Conservation (phyloP, 1,140 invertebrate genomes). For the Stegodyphus dumicola region DNA sequence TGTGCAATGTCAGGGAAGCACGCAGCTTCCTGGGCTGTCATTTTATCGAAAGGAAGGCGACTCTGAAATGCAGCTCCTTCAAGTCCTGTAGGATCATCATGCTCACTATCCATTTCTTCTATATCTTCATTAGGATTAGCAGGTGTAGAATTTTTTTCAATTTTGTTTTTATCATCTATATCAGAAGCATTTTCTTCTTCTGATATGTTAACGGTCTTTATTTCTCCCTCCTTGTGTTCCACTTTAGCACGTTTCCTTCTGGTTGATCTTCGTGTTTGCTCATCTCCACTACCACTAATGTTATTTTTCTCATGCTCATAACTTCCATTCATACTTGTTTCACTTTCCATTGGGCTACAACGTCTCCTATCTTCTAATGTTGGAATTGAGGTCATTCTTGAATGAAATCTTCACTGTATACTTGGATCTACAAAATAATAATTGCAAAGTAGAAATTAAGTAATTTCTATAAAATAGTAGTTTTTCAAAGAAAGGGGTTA, state of each 20-base stretch:
- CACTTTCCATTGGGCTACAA: slow-evolving; percentile 49
- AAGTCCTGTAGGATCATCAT: slow-evolving; percentile 71
- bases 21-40: slow-evolving; percentile 92
- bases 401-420: not conserved
- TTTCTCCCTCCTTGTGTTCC: slow-evolving; percentile 68
- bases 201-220: slow-evolving; percentile 66
- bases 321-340: slow-evolving; percentile 37
- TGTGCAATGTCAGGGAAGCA: slow-evolving; percentile 91
- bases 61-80: slow-evolving; percentile 93
- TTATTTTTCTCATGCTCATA: slow-evolving; percentile 47
- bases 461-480: too few species aligned
- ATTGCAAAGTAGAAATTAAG: too few species aligned
- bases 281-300: slow-evolving; percentile 48
- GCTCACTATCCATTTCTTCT: slow-evolving; percentile 67
- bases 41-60: slow-evolving; percentile 92
- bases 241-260: slow-evolving; percentile 64
- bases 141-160: slow-evolving; percentile 26
- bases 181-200: slow-evolving; percentile 67
- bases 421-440: too few species aligned
- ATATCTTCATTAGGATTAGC: slow-evolving; percentile 60
- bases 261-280: slow-evolving; percentile 50
- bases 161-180: slow-evolving; percentile 63
- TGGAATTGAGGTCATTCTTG: slow-evolving; percentile 48
- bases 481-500: too few species aligned
- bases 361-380: slow-evolving; percentile 45